Evolutionary conservation across 2,888 invertebrate genomes (phyloP), one percentile per base, ranked within the genome.

Genomic region (Stomorhina lunata): DNA sequence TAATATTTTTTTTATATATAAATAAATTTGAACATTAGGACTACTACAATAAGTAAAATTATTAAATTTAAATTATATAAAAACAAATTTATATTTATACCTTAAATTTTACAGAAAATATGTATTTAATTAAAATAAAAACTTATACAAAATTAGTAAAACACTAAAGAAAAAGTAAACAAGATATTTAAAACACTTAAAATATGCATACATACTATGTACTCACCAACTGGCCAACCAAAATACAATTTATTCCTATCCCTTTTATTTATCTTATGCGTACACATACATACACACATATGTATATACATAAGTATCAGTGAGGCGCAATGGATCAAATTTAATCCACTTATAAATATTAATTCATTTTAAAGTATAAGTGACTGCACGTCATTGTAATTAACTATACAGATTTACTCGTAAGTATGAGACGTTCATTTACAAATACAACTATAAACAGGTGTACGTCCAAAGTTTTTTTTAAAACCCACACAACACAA

Each of bases 11-110:
- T 80, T 59, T 66, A 68, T n/a, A 43, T 50, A 55, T 82, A 79
- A 69, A 81, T 32, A 61, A 72, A 81, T 72, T 66, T 72, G 20
- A 78, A 65, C 48, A 61, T 48, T 73, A 81, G 48, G 53, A 55
- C 48, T 53, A 63, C 29, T n/a, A n/a, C n/a, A n/a, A 12, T 55
- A 53, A 80, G 17, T 34, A 73, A 66, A 48, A 72, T 57, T 53
- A 76, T 76, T 63, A 59, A 69, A 69, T 3, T 55, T 20, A 59
- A 48, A 43, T 17, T n/a, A 34, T 53, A 27, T 17, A 32, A 50
- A 68, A 57, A 61, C 27, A 17, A 57, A 57, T 37, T 48, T 55
- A 73, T 68, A 55, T 55, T 68, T 68, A 68, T 73, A 68, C 73
- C 66, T 68, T 80, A 73, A 68, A 61, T 73, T 71, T 78, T 73